phyloP scores from a whole-genome alignment of 2,113 vertebrate species.

The Machaerirhynchus nigripectus region DNA sequence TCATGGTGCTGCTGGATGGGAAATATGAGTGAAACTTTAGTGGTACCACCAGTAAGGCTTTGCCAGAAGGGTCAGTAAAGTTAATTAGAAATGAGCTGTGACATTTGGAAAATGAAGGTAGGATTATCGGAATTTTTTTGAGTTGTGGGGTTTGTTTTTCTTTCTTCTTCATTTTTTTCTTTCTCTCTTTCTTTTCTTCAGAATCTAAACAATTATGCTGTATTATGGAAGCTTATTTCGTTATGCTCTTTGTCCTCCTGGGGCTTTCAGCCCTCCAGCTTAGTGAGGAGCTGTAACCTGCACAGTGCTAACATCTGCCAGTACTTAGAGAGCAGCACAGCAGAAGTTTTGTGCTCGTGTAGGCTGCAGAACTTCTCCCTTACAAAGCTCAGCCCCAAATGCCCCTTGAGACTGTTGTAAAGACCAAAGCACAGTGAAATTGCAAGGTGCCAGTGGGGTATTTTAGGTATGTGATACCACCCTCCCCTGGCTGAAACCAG shows the following conservation, averaged over 20 bases:
- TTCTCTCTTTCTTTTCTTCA: not conserved
- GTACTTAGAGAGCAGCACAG: not conserved
- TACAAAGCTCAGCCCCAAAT: not conserved
- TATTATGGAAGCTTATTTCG: not conserved
- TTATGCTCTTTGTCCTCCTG: not conserved
- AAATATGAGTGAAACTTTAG: not conserved
- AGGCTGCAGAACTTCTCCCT: not conserved
- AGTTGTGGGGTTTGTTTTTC: not conserved
- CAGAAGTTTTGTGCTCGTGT: not conserved
- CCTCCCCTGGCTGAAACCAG: not conserved
- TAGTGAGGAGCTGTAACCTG: not conserved
- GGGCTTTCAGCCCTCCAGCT: not conserved
- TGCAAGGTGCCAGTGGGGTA: not conserved
- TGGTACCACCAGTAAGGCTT: not conserved
- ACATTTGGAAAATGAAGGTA: not conserved
- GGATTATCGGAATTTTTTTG: not conserved
- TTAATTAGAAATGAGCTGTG: not conserved
- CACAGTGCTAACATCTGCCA: not conserved
- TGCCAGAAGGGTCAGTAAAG: not conserved
- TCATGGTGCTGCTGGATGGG: not conserved
- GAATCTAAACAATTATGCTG: not conserved
- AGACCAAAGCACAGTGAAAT: not conserved
- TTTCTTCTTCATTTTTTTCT: not conserved
- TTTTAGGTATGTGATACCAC: not conserved
- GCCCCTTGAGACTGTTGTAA: accelerated